Evolutionary conservation across 2,113 vertebrate species (phyloP), one percentile per base, ranked within the genome.

Genomic region (Opisthocomus hoazin): DNA sequence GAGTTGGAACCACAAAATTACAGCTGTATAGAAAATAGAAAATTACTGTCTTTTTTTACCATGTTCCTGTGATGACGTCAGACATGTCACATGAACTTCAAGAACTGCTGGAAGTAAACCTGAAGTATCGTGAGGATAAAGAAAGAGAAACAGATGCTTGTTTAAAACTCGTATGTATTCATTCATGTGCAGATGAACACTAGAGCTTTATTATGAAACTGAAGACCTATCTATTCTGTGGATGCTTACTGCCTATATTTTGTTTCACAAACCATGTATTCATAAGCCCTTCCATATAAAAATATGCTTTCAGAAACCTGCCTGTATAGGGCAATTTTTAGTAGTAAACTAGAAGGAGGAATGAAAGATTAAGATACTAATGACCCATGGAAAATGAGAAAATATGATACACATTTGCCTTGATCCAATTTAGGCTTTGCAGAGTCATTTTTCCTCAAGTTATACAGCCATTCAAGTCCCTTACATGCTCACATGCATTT

Each of bases 391-490:
- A 89, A 87, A 85, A 91, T 90, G 48, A 91, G 48, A 93, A 90
- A 87, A 68, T 90, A 76, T 20, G 78, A 97, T 97, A 97, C 90
- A 94, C 94, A 93, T 96, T 97, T 97, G 90, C 91, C 56, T 93
- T 80, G 84, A 94, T 97, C 95, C 96, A 97, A 39, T 96, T 93
- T 96, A 95, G 85, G 53, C 77, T 61, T 89, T 76, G 60, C 77
- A 82, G 70, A 91, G 86, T 94, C 87, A 94, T 96, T 95, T 76
- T 85, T 96, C 88, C 69, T 94, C 73, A 92, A 86, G 89, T 87
- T 85, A 86, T 74, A 86, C 63, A 90, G 91, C 88, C 34, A 18
- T 96, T 93, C 85, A 80, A 92, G 83, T 91, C 82, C 81, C 27
- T 90, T 94, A 84, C 9, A 20, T 21, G 68, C 69, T 80, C 66